Evolutionary conservation across 2,888 invertebrate species (phyloP), one percentile per base, ranked within the genome.

Genomic region (Cotesia congregata): DNA sequence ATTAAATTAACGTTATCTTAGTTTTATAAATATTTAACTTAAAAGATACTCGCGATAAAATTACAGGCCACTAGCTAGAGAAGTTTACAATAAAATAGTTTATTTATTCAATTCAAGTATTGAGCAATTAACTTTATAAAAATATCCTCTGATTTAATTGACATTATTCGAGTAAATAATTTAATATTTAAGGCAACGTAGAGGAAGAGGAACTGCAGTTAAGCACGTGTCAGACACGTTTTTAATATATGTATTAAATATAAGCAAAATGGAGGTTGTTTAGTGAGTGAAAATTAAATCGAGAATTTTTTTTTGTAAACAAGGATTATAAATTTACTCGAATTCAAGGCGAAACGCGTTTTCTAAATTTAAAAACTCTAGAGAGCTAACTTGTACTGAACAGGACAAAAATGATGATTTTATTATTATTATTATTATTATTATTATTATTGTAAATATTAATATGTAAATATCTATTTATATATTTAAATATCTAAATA

Each of bases 11-110:
- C 41, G 62, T 70, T n/a, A 41, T 68, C 9, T 40, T 39, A 50
- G 7, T 40, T 50, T 7, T 12, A 60, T 6, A n/a, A 38, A n/a
- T 41, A 71, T 39, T 67, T 71, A 64, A 41, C 71, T 65, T 71
- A 72, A 17, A 20, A 61, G 68, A 41, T 72, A 68, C 72, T 72
- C 67, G 72, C 67, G 67, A 72, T 65, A 65, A 75, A 76, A 76
- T 20, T 72, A 76, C 62, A 72, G 62, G 76, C 67, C 72, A 72
- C 67, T 62, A 67, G 61, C 72, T 38, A 15, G 40, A 50, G 64
- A 70, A 70, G 30, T 30, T 30, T 30, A 30, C 30, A n/a, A 74
- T 61, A 30, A 67, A 60, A 67, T n/a, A 6, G 17, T 30, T 30
- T 30, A 30, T 30, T 30, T 30, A 30, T 30, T 30, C 30, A 30